Base-by-base conservation (phyloP, 2,888 invertebrate species). In the Plagiodera versicolora region DNA sequence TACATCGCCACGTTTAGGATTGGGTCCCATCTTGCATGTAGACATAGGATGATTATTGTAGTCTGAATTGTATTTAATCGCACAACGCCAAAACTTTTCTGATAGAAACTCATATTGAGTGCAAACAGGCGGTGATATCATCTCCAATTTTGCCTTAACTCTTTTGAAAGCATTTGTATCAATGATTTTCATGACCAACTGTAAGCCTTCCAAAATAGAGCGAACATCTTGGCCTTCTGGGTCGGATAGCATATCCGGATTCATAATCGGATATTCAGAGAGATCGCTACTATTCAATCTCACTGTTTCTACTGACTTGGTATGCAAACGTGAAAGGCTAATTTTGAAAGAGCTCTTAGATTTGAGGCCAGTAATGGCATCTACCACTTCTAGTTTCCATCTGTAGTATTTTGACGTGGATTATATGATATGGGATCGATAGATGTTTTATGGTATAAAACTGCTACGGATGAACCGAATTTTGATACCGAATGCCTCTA, bases 1-100 rank as follows among this genome's bases (percentile, higher is more conserved):
- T n/a, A n/a, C n/a, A n/a, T n/a, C n/a, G n/a, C n/a, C n/a, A n/a
- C n/a, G n/a, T n/a, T n/a, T n/a, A n/a, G n/a, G n/a, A n/a, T n/a
- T n/a, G n/a, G n/a, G n/a, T n/a, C n/a, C n/a, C n/a, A n/a, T n/a
- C n/a, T n/a, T n/a, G n/a, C n/a, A n/a, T 3, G 61, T 59, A 24
- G 57, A 28, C 1, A 63, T 55, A 16, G 63, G 56, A 50, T 64
- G 63, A 47, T 67, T 61, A 32, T 61, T 63, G 46, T 64, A 61
- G 4, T 17, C 48, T 4, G 57, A 47, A 10, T 61, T 57, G 19
- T 85, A 67, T 59, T 65, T 65, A 19, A 72, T 62, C 8, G 86
- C 85, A 74, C 90, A 90, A 60, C 85, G 84, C 87, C 89, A 89
- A 72, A 89, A 90, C 35, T 84, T 83, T 60, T 88, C 88, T 0